Conservation (phyloP, 2,797 vertebrate species). For the Choloepus didactylus region DNA sequence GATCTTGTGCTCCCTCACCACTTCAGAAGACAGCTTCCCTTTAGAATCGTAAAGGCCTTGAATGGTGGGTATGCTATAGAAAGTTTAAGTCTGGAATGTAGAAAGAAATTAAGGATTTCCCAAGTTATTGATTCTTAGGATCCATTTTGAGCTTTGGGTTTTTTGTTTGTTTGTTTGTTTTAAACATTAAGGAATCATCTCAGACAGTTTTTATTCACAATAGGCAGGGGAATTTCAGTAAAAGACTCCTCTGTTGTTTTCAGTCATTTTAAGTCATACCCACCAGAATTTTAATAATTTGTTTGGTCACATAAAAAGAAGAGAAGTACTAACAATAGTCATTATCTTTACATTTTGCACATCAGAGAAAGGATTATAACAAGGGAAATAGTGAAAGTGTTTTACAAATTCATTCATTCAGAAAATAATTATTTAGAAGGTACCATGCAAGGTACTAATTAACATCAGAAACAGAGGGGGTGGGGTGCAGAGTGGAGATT, state of each 20-base stretch:
- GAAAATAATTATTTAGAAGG: constrained; percentile 43
- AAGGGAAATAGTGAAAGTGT: not conserved
- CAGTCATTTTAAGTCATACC: constrained; percentile 26
- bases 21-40: constrained; percentile 12
- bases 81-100: constrained; percentile 52
- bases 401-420: constrained; percentile 46
- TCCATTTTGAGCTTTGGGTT: constrained; percentile 2
- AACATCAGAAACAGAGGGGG: not conserved
- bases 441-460: not conserved
- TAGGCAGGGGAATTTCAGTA: not conserved
- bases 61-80: not conserved
- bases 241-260: constrained; percentile 2
- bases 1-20: not conserved
- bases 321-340: not conserved
- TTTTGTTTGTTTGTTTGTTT: constrained; percentile 8
- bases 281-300: not conserved
- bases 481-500: not conserved
- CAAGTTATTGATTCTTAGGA: constrained; percentile 57
- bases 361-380: constrained; percentile 23
- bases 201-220: not conserved
- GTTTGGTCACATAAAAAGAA: constrained; percentile 11
- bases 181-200: not conserved
- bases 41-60: constrained; percentile 18
- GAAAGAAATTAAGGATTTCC: constrained; percentile 47
- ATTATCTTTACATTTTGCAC: constrained; percentile 42